phyloP scores from a whole-genome alignment of 2,888 invertebrate species.

The Thymelicus lineola region DNA sequence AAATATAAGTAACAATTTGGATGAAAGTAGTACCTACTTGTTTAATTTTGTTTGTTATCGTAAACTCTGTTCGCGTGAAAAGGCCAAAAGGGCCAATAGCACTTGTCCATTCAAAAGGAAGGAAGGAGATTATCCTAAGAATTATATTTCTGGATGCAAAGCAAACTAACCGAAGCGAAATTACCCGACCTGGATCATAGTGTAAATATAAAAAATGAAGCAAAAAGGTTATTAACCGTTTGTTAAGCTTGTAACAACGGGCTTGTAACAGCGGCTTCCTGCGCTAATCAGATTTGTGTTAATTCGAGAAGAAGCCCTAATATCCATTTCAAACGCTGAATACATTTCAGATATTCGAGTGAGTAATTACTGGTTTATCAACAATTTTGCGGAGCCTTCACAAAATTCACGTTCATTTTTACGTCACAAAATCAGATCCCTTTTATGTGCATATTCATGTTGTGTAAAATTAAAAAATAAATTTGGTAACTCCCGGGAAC shows the following conservation, averaged over 20 bases:
- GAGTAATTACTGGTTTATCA: conserved; percentile 49
- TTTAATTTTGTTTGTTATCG: too few relatives aligned
- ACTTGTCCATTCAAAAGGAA: too few relatives aligned
- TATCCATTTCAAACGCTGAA: conserved; percentile 59
- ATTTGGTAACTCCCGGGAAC: conserved; percentile 51
- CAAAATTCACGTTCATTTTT: conserved; percentile 55
- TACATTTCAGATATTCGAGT: conserved; percentile 56
- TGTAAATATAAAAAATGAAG: too few relatives aligned
- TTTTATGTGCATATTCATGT: conserved; percentile 82
- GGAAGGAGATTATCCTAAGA: too few relatives aligned
- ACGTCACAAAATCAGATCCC: conserved; percentile 62
- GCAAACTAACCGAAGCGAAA: too few relatives aligned
- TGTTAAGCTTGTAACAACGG: conserved; percentile 7
- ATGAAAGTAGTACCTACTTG: too few relatives aligned
- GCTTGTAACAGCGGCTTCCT: too few relatives aligned
- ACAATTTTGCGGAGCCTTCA: conserved; percentile 33
- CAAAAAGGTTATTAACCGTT: conserved; percentile 1
- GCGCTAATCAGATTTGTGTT: conserved; percentile 61
- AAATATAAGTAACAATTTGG: too few relatives aligned
- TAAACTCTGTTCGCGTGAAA: too few relatives aligned
- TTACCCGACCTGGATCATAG: too few relatives aligned
- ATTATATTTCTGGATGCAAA: too few relatives aligned
- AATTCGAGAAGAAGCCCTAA: conserved; percentile 56
- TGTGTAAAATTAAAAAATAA: conserved; percentile 51
- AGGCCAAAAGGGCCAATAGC: too few relatives aligned